Conservation (phyloP, 2,113 vertebrate genomes). For the Nycticryphes semicollaris region DNA sequence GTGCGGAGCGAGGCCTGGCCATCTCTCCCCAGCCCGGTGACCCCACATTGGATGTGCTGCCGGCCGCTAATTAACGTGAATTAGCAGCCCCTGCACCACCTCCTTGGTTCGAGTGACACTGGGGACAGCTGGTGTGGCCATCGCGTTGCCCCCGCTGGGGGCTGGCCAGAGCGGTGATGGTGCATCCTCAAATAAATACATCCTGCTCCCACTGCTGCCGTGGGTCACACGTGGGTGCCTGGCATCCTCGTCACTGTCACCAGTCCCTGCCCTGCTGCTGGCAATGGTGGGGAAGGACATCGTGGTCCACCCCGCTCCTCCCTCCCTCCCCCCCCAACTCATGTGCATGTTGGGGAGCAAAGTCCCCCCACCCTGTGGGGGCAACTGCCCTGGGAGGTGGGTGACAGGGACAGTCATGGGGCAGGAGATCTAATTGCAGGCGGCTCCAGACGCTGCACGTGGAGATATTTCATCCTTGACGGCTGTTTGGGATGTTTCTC, state of each 20-base stretch:
- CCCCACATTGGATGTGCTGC: rapidly evolving
- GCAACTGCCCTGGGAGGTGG: neutral
- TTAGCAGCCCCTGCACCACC: neutral
- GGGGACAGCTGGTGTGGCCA: neutral
- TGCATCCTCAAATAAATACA: neutral
- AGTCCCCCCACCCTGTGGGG: neutral
- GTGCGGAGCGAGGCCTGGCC: rapidly evolving
- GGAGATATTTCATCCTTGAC: conserved; percentile 27
- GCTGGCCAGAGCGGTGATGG: neutral
- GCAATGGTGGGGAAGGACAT: neutral
- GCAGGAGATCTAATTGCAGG: neutral
- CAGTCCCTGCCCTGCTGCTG: rapidly evolving
- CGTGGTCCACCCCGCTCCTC: too few species aligned
- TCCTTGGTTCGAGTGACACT: neutral
- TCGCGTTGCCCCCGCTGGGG: neutral
- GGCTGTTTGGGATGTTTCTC: conserved; percentile 70
- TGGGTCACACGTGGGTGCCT: rapidly evolving
- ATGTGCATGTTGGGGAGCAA: rapidly evolving
- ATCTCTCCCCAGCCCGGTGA: rapidly evolving
- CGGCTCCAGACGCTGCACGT: neutral
- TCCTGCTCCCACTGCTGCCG: rapidly evolving
- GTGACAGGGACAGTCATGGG: neutral
- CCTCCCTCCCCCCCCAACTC: rapidly evolving
- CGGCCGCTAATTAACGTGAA: neutral
- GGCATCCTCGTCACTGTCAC: rapidly evolving